Conservation (phyloP, 1,140 invertebrate species). For the Olivierus martensii region DNA sequence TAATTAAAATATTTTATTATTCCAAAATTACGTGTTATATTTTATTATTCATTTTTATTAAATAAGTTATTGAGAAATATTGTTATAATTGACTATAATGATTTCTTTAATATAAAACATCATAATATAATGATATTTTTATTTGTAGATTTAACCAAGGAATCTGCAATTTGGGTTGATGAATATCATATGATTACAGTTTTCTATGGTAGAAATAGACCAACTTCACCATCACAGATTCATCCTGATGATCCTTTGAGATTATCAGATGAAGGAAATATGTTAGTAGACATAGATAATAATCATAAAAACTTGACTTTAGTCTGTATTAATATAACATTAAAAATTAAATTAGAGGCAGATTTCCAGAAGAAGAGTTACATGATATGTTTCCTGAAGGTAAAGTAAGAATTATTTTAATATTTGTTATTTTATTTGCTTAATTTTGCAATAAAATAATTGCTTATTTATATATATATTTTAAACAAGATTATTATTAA, state of each 20-base stretch:
- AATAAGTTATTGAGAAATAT: too few species aligned
- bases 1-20: background rate
- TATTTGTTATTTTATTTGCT: too few species aligned
- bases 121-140: background rate
- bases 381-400: slow-evolving; percentile 72
- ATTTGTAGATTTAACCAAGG: slow-evolving; percentile 79
- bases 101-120: too few species aligned
- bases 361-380: slow-evolving; percentile 80
- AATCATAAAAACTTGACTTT: background rate
- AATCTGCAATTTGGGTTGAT: slow-evolving; percentile 98
- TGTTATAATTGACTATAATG: too few species aligned
- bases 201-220: slow-evolving; percentile 56
- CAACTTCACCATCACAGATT: slow-evolving; percentile 64
- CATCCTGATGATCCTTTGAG: slow-evolving; percentile 87
- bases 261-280: slow-evolving; percentile 29
- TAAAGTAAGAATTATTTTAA: too few species aligned
- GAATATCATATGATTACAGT: slow-evolving; percentile 56
- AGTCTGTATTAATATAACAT: background rate
- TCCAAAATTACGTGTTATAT: too few species aligned
- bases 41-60: too few species aligned
- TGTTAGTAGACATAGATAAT: background rate
- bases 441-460: too few species aligned
- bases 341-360: slow-evolving; percentile 42
- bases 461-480: too few species aligned
- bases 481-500: too few species aligned